Base-by-base conservation (phyloP, 1,140 invertebrate genomes). In the Drosophila chauvacae region DNA sequence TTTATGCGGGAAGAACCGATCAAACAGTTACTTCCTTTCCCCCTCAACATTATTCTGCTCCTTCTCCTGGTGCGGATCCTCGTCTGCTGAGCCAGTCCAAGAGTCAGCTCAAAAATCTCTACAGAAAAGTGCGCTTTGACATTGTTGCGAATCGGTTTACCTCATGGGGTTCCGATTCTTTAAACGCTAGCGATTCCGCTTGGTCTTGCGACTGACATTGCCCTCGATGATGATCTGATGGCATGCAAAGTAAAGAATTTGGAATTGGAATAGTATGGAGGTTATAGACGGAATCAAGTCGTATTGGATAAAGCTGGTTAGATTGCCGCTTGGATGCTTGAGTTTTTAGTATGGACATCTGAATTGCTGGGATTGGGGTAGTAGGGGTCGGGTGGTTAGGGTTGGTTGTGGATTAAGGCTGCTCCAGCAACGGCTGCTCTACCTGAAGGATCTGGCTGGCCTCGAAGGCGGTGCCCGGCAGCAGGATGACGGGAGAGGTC, bases 401-500 rank as follows among this genome's bases (percentile, higher is more conserved):
- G 42, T 42, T 37, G 51, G 53, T 76, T 62, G 28, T 62, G 28
- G 50, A 35, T 45, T 64, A n/a, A 51, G 18, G 18, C 45, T 59
- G 58, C 35, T 47, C 35, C 48, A 42, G 11, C 42, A 33, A 23
- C 20, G 56, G 26, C 65, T 61, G 55, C 23, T 55, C 28, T 45
- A 92, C 92, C 88, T 92, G 92, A 30, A 92, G 73, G 51, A 92
- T 92, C 79, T 92, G 92, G 57, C 92, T 92, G 41, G 92, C 92
- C 58, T 92, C 92, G 23, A 82, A 92, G 7, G 90, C 90, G 7
- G 96, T 97, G 42, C 97, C 97, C 35, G 97, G 97, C 71, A 97
- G 93, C 35, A 99, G 94, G 81, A 97, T 95, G 28, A 98, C 96
- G 45, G 97, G 97, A 79, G 95, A 95, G 62, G 95, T 96, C 2